Percentiles rank a stretch among this genome's conserved stretches.
Evolutionary conservation across 2,797 vertebrate species (phyloP).

Genomic region (Scleropages formosus): DNA sequence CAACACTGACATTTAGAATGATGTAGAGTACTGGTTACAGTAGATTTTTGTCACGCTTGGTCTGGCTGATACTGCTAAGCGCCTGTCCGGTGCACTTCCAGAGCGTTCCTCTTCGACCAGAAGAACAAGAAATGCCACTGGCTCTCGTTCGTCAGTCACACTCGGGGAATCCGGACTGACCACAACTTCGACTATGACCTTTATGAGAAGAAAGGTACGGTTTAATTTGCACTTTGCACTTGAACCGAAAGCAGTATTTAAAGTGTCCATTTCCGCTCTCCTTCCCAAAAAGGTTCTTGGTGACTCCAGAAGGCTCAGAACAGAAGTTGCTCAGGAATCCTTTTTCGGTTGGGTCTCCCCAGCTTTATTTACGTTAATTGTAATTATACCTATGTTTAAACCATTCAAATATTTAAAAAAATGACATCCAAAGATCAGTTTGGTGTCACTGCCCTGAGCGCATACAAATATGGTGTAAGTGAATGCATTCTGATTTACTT

Average conservation of each 20-base stretch:
- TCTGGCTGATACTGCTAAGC: neutral
- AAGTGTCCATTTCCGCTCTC: neutral
- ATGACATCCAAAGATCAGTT: neutral
- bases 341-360: neutral
- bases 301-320: no score
- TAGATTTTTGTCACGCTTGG: neutral
- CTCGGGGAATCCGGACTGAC: conserved; percentile 76
- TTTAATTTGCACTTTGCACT: conserved; percentile 1
- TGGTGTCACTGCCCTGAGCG: neutral
- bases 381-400: neutral
- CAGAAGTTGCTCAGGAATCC: neutral
- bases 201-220: conserved; percentile 95
- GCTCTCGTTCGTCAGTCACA: conserved; percentile 89
- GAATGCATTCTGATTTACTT: neutral
- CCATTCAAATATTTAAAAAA: neutral
- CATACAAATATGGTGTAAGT: neutral
- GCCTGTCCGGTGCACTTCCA: conserved; percentile 62
- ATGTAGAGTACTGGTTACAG: no score
- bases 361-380: neutral
- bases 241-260: neutral
- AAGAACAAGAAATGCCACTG: conserved; percentile 90
- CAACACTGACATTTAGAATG: no score
- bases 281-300: neutral
- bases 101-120: conserved; percentile 95
- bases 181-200: conserved; percentile 86